Conservation (phyloP, 1,140 invertebrate genomes). For the Lepidurus apus region DNA sequence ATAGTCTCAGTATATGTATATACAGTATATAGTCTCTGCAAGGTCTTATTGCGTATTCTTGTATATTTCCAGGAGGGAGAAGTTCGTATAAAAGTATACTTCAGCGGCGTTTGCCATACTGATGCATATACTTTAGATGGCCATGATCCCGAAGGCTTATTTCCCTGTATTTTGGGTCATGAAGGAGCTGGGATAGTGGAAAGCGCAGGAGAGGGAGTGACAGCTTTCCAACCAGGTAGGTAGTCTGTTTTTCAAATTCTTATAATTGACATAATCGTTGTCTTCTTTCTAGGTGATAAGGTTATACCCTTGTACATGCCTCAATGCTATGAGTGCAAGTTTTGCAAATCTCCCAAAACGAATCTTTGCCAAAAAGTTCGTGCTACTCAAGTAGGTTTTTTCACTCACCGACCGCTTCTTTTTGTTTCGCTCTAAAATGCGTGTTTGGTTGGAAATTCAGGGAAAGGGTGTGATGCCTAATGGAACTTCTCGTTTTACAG, state of each 20-base stretch:
- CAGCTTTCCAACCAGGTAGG: slow-evolving; percentile 69
- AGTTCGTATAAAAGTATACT: slow-evolving; percentile 66
- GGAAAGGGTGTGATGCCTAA: slow-evolving; percentile 92
- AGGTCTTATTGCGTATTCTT: not conserved
- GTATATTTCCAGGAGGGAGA: slow-evolving; percentile 50
- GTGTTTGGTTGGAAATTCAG: slow-evolving; percentile 45
- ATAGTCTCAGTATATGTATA: too few relatives aligned
- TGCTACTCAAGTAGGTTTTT: slow-evolving; percentile 56
- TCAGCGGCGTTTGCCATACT: slow-evolving; percentile 94
- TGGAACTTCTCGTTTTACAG: slow-evolving; percentile 84
- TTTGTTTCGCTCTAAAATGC: not conserved
- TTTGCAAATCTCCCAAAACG: slow-evolving; percentile 90
- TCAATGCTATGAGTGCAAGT: slow-evolving; percentile 94
- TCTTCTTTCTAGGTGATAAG: slow-evolving; percentile 68
- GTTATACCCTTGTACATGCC: slow-evolving; percentile 95
- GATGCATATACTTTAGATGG: slow-evolving; percentile 92
- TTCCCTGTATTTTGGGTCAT: slow-evolving; percentile 88
- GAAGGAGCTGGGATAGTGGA: slow-evolving; percentile 95
- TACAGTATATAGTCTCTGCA: not conserved
- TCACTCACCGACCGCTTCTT: too few relatives aligned
- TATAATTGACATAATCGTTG: not conserved
- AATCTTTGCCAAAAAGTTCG: slow-evolving; percentile 95
- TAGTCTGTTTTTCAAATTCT: slow-evolving; percentile 20
- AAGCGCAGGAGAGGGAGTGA: slow-evolving; percentile 90
- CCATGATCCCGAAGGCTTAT: slow-evolving; percentile 86